A percentile compares a stretch with the other conserved stretches of the same genome.
These are phyloP conservation scores for Leptodactylus fuscus DNA, from an alignment of 2,113 vertebrate species.

Conservation along the genomic window DNA sequence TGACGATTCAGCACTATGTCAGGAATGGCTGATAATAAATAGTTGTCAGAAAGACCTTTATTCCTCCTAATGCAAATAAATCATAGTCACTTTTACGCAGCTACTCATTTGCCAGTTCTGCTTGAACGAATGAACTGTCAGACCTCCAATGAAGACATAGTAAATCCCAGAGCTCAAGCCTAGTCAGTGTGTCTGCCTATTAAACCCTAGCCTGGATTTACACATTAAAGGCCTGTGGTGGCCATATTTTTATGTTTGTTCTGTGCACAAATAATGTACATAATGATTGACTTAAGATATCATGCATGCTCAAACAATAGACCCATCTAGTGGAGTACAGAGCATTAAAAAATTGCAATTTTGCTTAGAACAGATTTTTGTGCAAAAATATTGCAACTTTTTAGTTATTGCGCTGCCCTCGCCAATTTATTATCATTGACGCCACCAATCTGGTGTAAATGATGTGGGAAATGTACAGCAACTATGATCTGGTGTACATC, in stretches of 20 bases:
- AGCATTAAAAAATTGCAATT: too few species aligned
- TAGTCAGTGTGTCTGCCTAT: conserved; percentile 25
- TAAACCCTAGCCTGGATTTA: not conserved
- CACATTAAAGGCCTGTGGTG: not conserved
- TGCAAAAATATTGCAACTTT: too few species aligned
- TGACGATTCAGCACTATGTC: conserved; percentile 71
- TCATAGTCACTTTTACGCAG: conserved; percentile 74
- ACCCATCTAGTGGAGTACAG: too few species aligned
- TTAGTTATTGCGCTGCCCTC: too few species aligned
- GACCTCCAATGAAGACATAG: conserved; percentile 72
- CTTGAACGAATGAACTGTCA: conserved; percentile 67
- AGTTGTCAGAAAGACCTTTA: conserved; percentile 74
- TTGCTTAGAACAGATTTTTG: too few species aligned
- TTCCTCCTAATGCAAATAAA: conserved; percentile 77
- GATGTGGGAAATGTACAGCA: too few species aligned
- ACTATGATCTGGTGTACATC: too few species aligned
- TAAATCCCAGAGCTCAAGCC: conserved; percentile 10
- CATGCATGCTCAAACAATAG: too few species aligned
- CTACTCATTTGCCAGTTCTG: conserved; percentile 67
- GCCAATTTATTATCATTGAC: too few species aligned
- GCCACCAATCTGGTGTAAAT: too few species aligned
- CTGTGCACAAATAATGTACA: not conserved
- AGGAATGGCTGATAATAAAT: conserved; percentile 73
- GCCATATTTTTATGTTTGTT: not conserved
- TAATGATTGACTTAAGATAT: too few species aligned